phyloP scores from a whole-genome alignment of 2,888 invertebrate genomes.

The Volucella inflata region DNA sequence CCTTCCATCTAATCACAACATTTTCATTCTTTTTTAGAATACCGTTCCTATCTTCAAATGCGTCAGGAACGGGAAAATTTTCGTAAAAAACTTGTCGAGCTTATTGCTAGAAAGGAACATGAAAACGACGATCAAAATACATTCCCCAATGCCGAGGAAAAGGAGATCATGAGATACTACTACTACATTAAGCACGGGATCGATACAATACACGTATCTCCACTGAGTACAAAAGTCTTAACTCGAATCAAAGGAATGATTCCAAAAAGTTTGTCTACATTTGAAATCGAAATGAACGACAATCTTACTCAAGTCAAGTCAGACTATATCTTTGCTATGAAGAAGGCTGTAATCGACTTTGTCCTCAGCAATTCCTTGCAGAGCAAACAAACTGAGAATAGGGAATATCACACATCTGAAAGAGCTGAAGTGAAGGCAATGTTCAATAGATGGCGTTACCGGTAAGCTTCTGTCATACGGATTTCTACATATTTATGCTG shows the following conservation, averaged over 20 bases:
- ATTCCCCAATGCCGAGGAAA: slow-evolving; percentile 87
- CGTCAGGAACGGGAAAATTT: slow-evolving; percentile 92
- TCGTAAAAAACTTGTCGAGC: slow-evolving; percentile 90
- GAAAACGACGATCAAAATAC: slow-evolving; percentile 80
- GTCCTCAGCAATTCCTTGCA: slow-evolving; percentile 90
- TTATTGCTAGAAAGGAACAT: slow-evolving; percentile 86
- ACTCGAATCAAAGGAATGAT: slow-evolving; percentile 87
- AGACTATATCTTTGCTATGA: slow-evolving; percentile 94
- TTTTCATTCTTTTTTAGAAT: slow-evolving; percentile 83
- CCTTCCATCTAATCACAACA: not conserved
- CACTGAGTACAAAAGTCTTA: slow-evolving; percentile 90
- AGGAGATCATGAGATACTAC: slow-evolving; percentile 91
- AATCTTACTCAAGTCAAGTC: slow-evolving; percentile 92
- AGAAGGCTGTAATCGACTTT: slow-evolving; percentile 96
- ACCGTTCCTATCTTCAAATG: slow-evolving; percentile 88
- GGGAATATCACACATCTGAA: slow-evolving; percentile 78
- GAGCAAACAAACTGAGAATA: slow-evolving; percentile 75
- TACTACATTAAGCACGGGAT: slow-evolving; percentile 96
- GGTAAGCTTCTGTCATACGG: slow-evolving; percentile 77
- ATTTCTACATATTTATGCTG: not conserved
- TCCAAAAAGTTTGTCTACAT: slow-evolving; percentile 87
- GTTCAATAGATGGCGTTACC: slow-evolving; percentile 88
- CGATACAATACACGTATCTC: slow-evolving; percentile 94
- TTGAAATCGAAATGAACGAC: slow-evolving; percentile 85
- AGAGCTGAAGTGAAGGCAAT: slow-evolving; percentile 86